Percentiles rank a stretch among this genome's conserved stretches.
Conservation (phyloP, 2,888 invertebrate species). For the Brenthis daphne region DNA sequence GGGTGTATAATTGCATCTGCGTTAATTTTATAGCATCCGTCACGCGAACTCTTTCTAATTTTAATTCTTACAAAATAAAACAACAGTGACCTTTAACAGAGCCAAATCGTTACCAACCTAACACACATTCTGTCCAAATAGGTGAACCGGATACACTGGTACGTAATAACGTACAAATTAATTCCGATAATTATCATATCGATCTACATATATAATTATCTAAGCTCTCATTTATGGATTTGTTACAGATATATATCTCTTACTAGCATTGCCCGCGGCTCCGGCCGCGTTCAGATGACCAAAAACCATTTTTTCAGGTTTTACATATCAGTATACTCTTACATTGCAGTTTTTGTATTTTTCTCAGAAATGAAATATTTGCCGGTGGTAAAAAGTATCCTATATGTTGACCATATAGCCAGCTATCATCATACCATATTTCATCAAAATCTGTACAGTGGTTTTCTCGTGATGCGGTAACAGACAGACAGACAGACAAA, state of each 20-base stretch:
- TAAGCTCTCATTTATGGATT: neutral
- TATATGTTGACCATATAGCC: no score
- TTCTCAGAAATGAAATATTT: no score
- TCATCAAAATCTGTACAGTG: no score
- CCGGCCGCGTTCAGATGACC: no score
- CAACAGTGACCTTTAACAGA: slow-evolving; percentile 1
- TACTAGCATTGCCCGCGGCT: no score
- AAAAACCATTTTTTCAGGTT: no score
- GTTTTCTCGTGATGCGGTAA: no score
- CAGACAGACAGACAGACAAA: no score
- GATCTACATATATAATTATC: neutral
- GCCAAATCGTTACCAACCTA: neutral
- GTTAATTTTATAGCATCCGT: slow-evolving; percentile 34
- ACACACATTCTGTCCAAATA: neutral
- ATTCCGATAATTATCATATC: slow-evolving; percentile 6
- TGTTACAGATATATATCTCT: slow-evolving; percentile 1
- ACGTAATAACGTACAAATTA: neutral
- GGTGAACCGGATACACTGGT: neutral
- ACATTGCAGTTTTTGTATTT: no score
- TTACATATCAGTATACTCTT: no score
- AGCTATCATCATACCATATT: no score
- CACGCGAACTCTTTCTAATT: slow-evolving; percentile 39
- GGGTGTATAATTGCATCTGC: slow-evolving; percentile 34
- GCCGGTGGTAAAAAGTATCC: no score
- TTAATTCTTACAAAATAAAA: slow-evolving; percentile 25